Conservation (phyloP, 2,888 invertebrate species). For the Petrolisthes manimaculis region DNA sequence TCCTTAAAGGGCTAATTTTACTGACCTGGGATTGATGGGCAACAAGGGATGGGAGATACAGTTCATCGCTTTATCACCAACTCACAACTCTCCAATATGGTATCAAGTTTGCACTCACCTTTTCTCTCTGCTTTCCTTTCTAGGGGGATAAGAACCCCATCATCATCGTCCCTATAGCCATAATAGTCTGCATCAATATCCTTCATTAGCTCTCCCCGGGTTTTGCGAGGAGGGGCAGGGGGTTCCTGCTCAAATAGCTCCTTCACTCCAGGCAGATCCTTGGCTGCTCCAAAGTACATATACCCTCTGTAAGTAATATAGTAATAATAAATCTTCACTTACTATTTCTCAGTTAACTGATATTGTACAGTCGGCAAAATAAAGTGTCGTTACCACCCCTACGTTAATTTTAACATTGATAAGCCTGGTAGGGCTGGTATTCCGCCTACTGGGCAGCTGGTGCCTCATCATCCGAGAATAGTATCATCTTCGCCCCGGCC, state of each 20-base stretch:
- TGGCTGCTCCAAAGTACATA: constrained; percentile 98
- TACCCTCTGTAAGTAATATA: constrained; percentile 79
- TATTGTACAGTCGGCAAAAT: too few relatives aligned
- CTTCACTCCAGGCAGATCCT: constrained; percentile 96
- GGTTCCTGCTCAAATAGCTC: constrained; percentile 98
- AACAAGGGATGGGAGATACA: too few relatives aligned
- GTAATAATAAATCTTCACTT: not conserved
- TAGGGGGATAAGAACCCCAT: constrained; percentile 90
- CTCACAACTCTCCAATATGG: not conserved
- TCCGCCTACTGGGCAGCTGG: too few relatives aligned
- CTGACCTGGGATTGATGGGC: too few relatives aligned
- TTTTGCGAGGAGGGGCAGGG: constrained; percentile 89
- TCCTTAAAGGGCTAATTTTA: too few relatives aligned
- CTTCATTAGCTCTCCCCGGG: constrained; percentile 95
- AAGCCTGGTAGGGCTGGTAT: too few relatives aligned
- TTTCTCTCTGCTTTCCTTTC: constrained; percentile 85
- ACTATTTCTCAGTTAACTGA: not conserved
- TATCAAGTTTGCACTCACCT: constrained; percentile 71
- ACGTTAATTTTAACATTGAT: too few relatives aligned
- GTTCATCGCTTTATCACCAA: not conserved
- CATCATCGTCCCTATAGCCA: constrained; percentile 98
- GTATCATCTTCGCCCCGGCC: too few relatives aligned
- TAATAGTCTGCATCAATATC: constrained; percentile 99
- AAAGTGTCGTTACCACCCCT: too few relatives aligned
- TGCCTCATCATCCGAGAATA: too few relatives aligned